These are phyloP conservation scores for Hesperophylax magnus DNA, from an alignment of 1,140 invertebrate genomes.

Conservation along the genomic window DNA sequence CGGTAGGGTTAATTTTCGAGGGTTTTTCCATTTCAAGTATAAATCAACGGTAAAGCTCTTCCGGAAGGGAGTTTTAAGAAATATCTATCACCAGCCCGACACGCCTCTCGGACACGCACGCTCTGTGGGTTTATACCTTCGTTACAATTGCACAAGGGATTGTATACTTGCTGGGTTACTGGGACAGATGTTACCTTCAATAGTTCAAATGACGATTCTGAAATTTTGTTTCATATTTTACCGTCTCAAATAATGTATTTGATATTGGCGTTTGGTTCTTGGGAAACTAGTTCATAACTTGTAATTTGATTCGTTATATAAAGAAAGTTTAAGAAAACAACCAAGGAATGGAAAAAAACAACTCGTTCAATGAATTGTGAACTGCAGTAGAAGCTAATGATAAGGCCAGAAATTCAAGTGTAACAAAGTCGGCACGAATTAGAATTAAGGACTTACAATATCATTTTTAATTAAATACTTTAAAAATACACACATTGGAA, in stretches of 20 bases:
- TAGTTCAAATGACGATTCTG: too few species aligned
- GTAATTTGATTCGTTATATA: background rate
- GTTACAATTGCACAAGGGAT: background rate
- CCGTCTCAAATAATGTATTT: background rate
- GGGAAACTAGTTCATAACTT: background rate
- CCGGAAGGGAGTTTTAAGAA: conserved; percentile 40
- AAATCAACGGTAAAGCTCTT: conserved; percentile 45
- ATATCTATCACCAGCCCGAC: conserved; percentile 25
- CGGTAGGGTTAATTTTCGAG: conserved; percentile 33
- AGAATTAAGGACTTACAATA: too few species aligned
- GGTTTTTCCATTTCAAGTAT: conserved; percentile 46
- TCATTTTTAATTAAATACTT: too few species aligned
- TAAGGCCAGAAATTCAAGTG: too few species aligned
- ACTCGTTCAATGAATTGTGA: background rate
- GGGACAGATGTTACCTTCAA: too few species aligned
- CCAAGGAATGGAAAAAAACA: background rate
- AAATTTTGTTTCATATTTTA: background rate
- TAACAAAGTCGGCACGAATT: too few species aligned
- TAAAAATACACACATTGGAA: too few species aligned
- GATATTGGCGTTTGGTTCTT: background rate
- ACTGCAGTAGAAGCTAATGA: background rate
- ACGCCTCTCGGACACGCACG: conserved; percentile 25
- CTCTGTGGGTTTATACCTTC: conserved; percentile 4
- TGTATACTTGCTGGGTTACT: too few species aligned
- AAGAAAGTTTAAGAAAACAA: background rate